Base-by-base conservation (phyloP, 2,888 invertebrate species). In the Cerceris ruficornis region DNA sequence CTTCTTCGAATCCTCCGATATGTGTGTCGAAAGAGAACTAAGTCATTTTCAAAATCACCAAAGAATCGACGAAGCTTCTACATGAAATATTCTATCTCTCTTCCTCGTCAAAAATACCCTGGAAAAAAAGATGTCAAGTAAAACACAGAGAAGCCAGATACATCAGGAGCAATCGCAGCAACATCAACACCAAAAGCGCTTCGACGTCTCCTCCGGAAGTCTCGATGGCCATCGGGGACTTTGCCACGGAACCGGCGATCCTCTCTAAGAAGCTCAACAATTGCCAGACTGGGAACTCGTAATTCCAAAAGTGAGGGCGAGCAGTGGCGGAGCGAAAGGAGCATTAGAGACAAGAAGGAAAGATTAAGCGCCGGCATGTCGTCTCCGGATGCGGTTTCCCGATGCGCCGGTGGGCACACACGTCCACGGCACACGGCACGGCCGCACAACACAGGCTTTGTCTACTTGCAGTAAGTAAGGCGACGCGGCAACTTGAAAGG, bases 361-460 rank as follows among this genome's bases (percentile, higher is more conserved):
- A 72, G 77, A 76, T 73, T 82, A 80, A 77, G 76, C 59, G 69
- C 54, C 49, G 49, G 55, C 59, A 58, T 75, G 77, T 75, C 66
- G 72, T 84, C 64, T 76, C 70, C 70, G 76, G 74, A 82, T 74
- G 69, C 62, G 74, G 65, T 75, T 72, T 61, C 14, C 28, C 60
- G 52, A 52, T 59, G 66, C 49, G 72, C 52, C 69, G 66, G 43
- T 75, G 77, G 74, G 65, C 74, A 66, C 74, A 75, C 71, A 60
- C 58, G 76, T 76, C 58, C 64, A 58, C 17, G 59, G 8, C 43
- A 69, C 74, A 71, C 46, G 55, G 14, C 28, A 28, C 41, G 60
- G 55, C n/a, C 68, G 68, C 52, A 14, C 60, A 65, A 71, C 66
- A 46, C 66, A 65, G 41, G 64, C 77, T 78, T 77, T 79, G 81